A percentile compares a stretch with the other conserved stretches of the same genome.
These are phyloP conservation scores for Bombus impatiens DNA, from an alignment of 1,140 invertebrate species.

Conservation along the genomic window DNA sequence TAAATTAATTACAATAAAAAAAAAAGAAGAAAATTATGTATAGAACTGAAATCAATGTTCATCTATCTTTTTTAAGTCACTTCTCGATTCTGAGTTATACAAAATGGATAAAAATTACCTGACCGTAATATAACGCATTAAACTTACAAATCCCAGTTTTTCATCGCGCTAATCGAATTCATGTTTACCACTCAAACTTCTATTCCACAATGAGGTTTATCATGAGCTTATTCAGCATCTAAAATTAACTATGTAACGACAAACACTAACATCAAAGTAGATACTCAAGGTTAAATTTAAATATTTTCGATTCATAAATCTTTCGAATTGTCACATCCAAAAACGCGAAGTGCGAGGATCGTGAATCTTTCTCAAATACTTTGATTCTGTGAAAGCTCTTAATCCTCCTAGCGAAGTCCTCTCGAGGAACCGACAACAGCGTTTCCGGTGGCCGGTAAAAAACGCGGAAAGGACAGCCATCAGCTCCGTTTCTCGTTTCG, in stretches of 20 bases:
- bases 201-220: not conserved
- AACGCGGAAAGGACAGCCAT: conserved; percentile 40
- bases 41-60: not conserved
- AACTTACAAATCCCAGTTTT: not conserved
- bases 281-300: too few species aligned
- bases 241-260: not conserved
- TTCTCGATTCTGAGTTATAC: not conserved
- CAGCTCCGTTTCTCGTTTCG: conserved; percentile 37
- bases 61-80: not conserved
- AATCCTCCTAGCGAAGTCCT: conserved; percentile 31
- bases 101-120: not conserved
- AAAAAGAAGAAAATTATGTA: not conserved
- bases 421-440: conserved; percentile 24
- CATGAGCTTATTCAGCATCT: too few species aligned
- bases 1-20: not conserved
- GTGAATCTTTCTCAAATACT: not conserved
- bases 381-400: conserved; percentile 17
- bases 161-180: not conserved
- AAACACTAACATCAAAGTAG: not conserved
- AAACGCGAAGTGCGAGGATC: not conserved
- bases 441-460: conserved; percentile 24
- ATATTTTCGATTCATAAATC: too few species aligned
- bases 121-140: not conserved
- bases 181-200: not conserved
- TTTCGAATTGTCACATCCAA: not conserved